Percentiles rank a stretch among this genome's conserved stretches.
Conservation (phyloP, 2,797 vertebrate species). For the Artibeus lituratus region DNA sequence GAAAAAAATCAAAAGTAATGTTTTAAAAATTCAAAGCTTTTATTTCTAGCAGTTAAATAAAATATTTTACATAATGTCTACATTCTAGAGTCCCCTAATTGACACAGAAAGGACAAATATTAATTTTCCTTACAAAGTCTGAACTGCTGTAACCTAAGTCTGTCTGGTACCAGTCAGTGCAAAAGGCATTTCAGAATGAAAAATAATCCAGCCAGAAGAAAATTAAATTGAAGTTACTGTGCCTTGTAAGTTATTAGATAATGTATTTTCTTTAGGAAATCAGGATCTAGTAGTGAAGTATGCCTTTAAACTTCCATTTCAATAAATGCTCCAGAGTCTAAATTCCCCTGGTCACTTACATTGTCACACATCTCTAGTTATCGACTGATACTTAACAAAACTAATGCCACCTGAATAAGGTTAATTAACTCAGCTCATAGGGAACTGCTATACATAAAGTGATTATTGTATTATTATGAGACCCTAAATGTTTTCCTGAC, state of each 20-base stretch:
- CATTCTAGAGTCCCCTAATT: background rate
- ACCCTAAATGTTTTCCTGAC: background rate
- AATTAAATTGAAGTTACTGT: background rate
- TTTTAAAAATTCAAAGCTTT: constrained; percentile 3
- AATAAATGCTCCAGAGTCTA: background rate
- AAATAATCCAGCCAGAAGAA: background rate
- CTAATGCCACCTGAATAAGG: background rate
- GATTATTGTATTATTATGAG: background rate
- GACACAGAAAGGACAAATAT: background rate
- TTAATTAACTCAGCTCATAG: background rate
- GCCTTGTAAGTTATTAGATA: background rate
- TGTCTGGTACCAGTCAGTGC: background rate
- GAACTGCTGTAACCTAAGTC: background rate
- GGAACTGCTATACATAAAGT: background rate
- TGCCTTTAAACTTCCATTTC: background rate
- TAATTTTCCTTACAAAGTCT: constrained; percentile 5
- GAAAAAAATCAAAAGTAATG: background rate
- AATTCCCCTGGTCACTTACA: background rate
- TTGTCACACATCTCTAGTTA: background rate
- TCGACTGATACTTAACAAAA: background rate
- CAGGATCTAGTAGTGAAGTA: background rate
- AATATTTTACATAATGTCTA: background rate
- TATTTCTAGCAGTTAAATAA: background rate
- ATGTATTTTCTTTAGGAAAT: background rate
- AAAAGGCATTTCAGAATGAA: background rate